These are phyloP conservation scores for Hirundichthys speculiger DNA, from an alignment of 2,113 vertebrate species.

Conservation along the genomic window DNA sequence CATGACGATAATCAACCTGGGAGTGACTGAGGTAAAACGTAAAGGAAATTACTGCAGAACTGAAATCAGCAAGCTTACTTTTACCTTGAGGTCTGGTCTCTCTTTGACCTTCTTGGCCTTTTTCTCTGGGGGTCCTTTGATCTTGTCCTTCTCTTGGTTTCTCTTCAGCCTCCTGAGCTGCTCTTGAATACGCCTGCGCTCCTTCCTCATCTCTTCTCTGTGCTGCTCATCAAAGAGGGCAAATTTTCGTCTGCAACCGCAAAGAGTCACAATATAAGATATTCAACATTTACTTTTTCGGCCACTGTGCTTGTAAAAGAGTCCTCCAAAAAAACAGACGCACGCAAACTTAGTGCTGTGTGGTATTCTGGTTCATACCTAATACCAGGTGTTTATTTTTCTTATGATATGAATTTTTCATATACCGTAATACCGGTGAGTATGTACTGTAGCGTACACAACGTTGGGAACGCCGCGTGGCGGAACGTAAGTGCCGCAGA, in stretches of 20 bases:
- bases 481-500: too few relatives aligned
- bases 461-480: too few relatives aligned
- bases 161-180: slow-evolving; percentile 93
- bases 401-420: too few relatives aligned
- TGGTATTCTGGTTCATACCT: too few relatives aligned
- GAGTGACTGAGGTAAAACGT: slow-evolving; percentile 1
- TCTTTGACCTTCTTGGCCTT: slow-evolving; percentile 98
- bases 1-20: slow-evolving; percentile 2
- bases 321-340: too few relatives aligned
- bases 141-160: slow-evolving; percentile 96
- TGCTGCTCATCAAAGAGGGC: slow-evolving; percentile 97
- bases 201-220: slow-evolving; percentile 98
- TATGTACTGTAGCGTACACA: too few relatives aligned
- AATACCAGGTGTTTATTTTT: too few relatives aligned
- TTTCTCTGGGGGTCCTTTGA: slow-evolving; percentile 96
- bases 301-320: too few relatives aligned
- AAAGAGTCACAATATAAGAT: not conserved
- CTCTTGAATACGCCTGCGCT: slow-evolving; percentile 94
- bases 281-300: too few relatives aligned
- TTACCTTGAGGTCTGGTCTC: slow-evolving; percentile 96
- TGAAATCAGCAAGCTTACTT: slow-evolving; percentile 70
- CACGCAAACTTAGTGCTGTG: too few relatives aligned
- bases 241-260: slow-evolving; percentile 89
- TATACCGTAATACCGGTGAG: too few relatives aligned
- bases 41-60: slow-evolving; percentile 36